Evolutionary conservation across 2,888 invertebrate species (phyloP).

Genomic region (Dioctria rufipes): DNA sequence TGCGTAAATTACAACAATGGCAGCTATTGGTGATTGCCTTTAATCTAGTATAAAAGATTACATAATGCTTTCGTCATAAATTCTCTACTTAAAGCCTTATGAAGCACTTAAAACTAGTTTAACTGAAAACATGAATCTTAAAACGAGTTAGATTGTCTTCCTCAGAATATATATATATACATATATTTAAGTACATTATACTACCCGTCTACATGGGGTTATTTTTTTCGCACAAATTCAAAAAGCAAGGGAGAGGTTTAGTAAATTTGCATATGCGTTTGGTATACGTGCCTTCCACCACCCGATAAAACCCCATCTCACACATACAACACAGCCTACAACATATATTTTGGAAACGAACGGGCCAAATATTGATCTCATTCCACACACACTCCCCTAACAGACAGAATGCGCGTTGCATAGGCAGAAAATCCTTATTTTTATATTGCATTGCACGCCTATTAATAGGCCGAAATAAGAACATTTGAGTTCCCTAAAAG

Average conservation of each 20-base stretch:
- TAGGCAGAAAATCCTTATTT: constrained; percentile 36
- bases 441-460: background rate
- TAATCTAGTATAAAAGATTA: no score
- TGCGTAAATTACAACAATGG: no score
- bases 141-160: background rate
- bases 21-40: no score
- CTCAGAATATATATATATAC: background rate
- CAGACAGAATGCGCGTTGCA: constrained; percentile 50
- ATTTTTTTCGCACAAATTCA: background rate
- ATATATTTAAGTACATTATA: no score
- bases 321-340: background rate
- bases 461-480: background rate
- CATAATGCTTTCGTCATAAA: no score
- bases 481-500: background rate
- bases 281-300: constrained; percentile 4
- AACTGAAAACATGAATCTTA: no score
- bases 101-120: no score
- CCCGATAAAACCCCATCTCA: constrained; percentile 7
- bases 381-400: constrained; percentile 25
- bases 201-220: no score
- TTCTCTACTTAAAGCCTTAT: no score
- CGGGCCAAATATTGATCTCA: constrained; percentile 53
- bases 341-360: constrained; percentile 25
- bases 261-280: constrained; percentile 37
- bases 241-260: background rate